Evolutionary conservation across 2,797 vertebrate species (phyloP), one percentile per base, ranked within the genome.

Genomic region (Oreochromis mossambicus): DNA sequence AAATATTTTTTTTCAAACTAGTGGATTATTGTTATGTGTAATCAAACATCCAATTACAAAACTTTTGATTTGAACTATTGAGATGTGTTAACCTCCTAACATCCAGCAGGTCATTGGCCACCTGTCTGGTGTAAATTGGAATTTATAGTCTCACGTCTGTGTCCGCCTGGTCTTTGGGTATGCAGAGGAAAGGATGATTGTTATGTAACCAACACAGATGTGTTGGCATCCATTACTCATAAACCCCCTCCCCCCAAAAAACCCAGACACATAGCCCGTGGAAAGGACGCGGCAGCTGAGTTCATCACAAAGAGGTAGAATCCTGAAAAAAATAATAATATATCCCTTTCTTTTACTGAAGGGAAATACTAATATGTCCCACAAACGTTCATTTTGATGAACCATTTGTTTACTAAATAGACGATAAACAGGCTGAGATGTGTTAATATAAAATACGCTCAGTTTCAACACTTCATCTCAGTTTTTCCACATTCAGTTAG

Each of bases 351-450:
- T 46, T 70, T 70, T 7, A 0, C 66, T 46, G 21, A 26, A 70
- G 0, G 21, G 14, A 70, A 46, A 46, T 46, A 24, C 26, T 0
- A 46, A 46, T 26, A 6, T 24, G 6, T 70, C 38, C 8, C 38
- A 17, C 8, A 3, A 70, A 46, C 21, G 1, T 46, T 70, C 38
- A 70, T 13, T 70, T 0, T 43, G 21, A 46, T 46, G 41, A 70
- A 15, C 17, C 5, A 26, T 29, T 46, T 70, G 41, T 43, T 0
- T 70, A 26, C 21, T 26, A 46, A 26, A 46, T 17, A 1, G 38
- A 46, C 5, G 6, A 26, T 41, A 68, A 68, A 68, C 41, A 46
- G 41, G 0, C 66, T 70, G 41, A 46, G 21, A 26, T 70, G 41
- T 46, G 66, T 46, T 70, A 10, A 70, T 43, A 70, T 70, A 68